Evolutionary conservation across 2,113 vertebrate genomes (phyloP), one percentile per base, ranked within the genome.

Genomic region (Nothoprocta pentlandii): DNA sequence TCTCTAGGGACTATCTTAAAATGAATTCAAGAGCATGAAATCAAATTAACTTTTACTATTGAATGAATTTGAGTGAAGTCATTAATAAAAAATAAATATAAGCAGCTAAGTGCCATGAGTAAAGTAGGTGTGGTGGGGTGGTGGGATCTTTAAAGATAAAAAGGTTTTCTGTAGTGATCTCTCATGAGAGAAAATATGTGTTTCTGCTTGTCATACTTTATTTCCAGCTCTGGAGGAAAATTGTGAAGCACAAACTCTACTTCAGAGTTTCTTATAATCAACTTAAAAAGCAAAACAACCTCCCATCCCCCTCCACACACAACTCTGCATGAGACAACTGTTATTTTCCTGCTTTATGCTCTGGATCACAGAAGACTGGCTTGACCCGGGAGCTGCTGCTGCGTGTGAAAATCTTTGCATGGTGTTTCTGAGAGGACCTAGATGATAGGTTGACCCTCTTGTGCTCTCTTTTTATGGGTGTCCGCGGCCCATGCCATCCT

Each of bases 381-480:
- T 73, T 92, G 77, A 68, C 46, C 42, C 42, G 8, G 26, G 39
- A 70, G 47, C 12, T 73, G 87, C 9, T 85, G 20, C 56, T 76
- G 41, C 34, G 17, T 71, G 34, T 86, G 39, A 74, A 34, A 81
- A 64, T 41, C 54, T 75, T 1, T 63, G 8, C 10, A 56, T 51
- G 41, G 21, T 47, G 25, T 80, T 90, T 80, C 49, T 78, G 64
- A 23, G 58, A 80, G 46, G 34, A 9, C 0, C 8, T 44, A 53
- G 63, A 7, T 39, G 36, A 15, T 49, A 63, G 42, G 41, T 25
- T 73, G 78, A 82, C 30, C 11, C 3, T 92, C 3, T 7, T 8
- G 0, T 1, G 0, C 41, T 44, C 54, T 30, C 0, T n/a, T 30
- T 79, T 14, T 32, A 5, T 3, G 59, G 63, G 53, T 23, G 19